Conservation (phyloP, 2,888 invertebrate genomes). For the Diaphora mendica region DNA sequence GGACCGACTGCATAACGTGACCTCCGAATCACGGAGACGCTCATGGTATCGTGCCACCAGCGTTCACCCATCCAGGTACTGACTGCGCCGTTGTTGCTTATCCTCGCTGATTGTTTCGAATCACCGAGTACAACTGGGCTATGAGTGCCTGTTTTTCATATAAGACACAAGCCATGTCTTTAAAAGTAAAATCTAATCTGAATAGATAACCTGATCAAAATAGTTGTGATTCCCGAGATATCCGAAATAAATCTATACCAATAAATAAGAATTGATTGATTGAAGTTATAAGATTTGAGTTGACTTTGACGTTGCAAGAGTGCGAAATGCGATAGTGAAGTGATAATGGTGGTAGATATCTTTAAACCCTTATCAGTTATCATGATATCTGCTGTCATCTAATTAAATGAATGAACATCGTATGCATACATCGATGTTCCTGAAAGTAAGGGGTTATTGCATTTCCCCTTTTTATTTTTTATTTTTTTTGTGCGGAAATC, state of each 20-base stretch:
- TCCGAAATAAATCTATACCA: neutral
- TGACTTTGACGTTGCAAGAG: neutral
- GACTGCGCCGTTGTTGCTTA: no score
- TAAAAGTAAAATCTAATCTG: neutral
- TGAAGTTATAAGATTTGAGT: neutral
- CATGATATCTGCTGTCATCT: no score
- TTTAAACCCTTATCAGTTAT: neutral
- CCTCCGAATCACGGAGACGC: no score
- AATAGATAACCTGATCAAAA: neutral
- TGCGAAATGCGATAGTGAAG: neutral
- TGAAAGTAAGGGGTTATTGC: neutral
- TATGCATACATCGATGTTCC: no score
- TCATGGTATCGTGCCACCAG: no score
- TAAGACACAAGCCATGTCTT: neutral
- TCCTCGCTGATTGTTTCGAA: no score
- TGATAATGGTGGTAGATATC: neutral
- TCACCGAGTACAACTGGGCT: no score
- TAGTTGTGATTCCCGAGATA: neutral
- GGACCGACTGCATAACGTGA: no score
- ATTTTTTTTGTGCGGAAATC: no score
- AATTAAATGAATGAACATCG: no score
- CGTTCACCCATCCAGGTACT: no score
- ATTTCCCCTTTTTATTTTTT: no score
- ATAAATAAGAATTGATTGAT: neutral
- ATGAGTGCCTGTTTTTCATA: neutral